Evolutionary conservation across 92 coral and sea anemone species (phyloP).

Genomic region (Zoanthus sociatus): DNA sequence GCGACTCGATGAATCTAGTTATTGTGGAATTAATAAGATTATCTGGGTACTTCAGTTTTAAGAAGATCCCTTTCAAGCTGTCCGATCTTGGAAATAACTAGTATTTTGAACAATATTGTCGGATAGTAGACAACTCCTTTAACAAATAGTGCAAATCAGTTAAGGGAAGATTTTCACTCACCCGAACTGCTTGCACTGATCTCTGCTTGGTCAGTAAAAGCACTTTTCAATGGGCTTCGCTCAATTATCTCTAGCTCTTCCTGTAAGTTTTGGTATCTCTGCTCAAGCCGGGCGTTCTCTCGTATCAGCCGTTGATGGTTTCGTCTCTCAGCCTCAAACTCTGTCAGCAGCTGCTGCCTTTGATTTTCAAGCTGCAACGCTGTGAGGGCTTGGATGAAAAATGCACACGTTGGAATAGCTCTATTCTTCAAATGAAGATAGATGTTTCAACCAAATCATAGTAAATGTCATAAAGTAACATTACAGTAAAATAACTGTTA

Average conservation of each 20-base stretch:
- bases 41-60: too few species aligned
- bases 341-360: conserved; percentile 81
- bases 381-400: conserved; percentile 51
- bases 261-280: conserved; percentile 92
- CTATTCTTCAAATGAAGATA: too few species aligned
- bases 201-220: conserved; percentile 24
- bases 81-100: too few species aligned
- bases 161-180: background rate
- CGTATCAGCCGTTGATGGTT: conserved; percentile 94
- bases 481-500: too few species aligned
- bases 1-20: too few species aligned
- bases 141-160: background rate
- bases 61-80: too few species aligned
- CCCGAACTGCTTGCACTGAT: conserved; percentile 85
- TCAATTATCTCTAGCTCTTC: conserved; percentile 94
- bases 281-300: conserved; percentile 94
- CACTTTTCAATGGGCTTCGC: conserved; percentile 73
- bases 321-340: conserved; percentile 94
- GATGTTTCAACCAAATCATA: too few species aligned
- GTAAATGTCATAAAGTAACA: too few species aligned
- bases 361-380: conserved; percentile 82
- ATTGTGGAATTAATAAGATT: too few species aligned
- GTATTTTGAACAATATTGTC: too few species aligned
- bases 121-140: too few species aligned
- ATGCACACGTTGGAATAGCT: background rate